Conservation (phyloP, 2,113 vertebrate genomes). For the Erpornis zantholeuca region DNA sequence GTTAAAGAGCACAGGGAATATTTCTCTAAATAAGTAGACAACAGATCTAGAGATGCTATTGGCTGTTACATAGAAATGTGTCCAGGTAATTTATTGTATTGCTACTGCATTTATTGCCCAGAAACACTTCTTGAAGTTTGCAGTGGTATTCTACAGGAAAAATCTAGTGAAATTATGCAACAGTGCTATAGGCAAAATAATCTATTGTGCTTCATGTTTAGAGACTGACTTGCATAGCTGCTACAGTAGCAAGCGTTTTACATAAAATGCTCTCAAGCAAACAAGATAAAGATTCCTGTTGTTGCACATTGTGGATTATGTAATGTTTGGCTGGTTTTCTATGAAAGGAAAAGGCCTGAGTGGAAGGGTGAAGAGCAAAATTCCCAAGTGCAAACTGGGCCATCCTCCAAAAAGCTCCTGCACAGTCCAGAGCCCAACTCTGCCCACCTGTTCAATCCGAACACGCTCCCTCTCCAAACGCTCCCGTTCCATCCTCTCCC, state of each 20-base stretch:
- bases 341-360: neutral
- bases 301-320: neutral
- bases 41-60: neutral
- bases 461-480: slow-evolving; percentile 93
- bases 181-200: neutral
- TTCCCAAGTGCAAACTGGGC: neutral
- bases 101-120: neutral
- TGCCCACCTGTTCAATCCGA: slow-evolving; percentile 92
- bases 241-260: neutral
- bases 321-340: neutral
- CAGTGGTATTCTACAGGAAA: neutral
- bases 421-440: neutral
- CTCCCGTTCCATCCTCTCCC: slow-evolving; percentile 95
- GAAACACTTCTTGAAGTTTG: neutral
- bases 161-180: neutral
- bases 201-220: neutral
- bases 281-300: neutral
- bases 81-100: neutral
- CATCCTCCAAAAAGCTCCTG: neutral
- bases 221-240: neutral
- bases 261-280: neutral
- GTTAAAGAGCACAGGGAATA: neutral
- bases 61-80: neutral
- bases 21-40: neutral
- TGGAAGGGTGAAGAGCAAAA: neutral